Conservation (phyloP, 2,113 vertebrate genomes). For the Pterocles orientalis region DNA sequence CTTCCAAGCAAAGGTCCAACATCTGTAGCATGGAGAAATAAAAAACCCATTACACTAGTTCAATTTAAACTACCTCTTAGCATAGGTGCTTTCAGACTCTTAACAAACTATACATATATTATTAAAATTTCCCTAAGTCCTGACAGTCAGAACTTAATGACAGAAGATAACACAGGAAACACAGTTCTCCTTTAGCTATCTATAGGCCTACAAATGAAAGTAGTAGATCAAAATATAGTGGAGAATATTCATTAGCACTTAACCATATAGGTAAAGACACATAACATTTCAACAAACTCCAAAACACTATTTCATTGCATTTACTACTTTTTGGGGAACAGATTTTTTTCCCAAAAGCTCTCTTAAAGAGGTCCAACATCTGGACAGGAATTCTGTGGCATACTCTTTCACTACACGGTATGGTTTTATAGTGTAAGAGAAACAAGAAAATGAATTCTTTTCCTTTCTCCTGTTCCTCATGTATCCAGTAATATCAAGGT, state of each 20-base stretch:
- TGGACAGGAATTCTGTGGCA: neutral
- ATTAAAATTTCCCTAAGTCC: neutral
- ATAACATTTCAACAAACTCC: neutral
- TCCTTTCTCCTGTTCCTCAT: neutral
- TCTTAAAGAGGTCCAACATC: neutral
- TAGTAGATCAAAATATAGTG: neutral
- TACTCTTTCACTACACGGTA: neutral
- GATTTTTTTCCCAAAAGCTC: neutral
- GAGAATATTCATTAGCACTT: neutral
- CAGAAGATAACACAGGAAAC: neutral
- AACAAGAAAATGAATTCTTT: neutral
- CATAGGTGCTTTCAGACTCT: neutral
- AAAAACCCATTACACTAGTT: neutral
- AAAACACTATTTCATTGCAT: neutral
- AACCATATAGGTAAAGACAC: neutral
- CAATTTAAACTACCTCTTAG: neutral
- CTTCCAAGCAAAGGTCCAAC: slow-evolving; percentile 84
- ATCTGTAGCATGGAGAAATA: slow-evolving; percentile 71
- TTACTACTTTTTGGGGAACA: neutral
- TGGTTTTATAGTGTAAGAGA: neutral
- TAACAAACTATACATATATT: neutral
- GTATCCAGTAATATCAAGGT: neutral
- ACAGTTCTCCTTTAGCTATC: neutral
- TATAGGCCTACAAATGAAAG: neutral
- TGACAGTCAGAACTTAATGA: neutral